phyloP scores from a whole-genome alignment of 2,888 invertebrate genomes.

The Leptopterna dolabrata region DNA sequence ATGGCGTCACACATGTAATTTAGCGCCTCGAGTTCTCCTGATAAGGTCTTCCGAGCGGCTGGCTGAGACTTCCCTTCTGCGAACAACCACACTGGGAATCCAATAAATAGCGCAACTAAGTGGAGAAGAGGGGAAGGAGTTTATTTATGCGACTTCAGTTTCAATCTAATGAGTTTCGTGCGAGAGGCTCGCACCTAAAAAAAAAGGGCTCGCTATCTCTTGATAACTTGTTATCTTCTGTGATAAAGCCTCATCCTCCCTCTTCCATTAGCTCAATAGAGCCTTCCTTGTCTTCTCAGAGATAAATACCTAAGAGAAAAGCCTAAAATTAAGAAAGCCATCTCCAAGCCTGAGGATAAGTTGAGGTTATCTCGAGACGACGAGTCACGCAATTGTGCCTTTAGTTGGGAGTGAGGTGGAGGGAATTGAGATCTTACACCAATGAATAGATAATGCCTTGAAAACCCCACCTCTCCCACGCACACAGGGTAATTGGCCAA shows the following conservation, averaged over 20 bases:
- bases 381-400: slow-evolving; percentile 50
- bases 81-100: no score
- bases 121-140: not conserved
- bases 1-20: no score
- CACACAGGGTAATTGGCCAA: slow-evolving; percentile 53
- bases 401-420: not conserved
- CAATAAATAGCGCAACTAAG: no score
- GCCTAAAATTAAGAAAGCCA: slow-evolving; percentile 11
- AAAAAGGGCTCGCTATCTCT: not conserved
- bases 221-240: no score
- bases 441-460: slow-evolving; percentile 57
- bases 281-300: not conserved
- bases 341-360: slow-evolving; percentile 6
- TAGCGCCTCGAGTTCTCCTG: no score
- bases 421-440: slow-evolving; percentile 56
- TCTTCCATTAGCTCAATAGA: not conserved
- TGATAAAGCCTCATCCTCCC: not conserved
- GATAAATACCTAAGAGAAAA: not conserved
- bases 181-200: not conserved
- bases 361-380: slow-evolving; percentile 17
- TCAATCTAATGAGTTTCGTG: slow-evolving; percentile 11
- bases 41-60: no score
- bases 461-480: not conserved
- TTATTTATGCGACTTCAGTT: not conserved
- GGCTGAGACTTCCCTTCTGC: no score